These are phyloP conservation scores for Eumacrocentrus americanus DNA, from an alignment of 2,888 invertebrate genomes.

Conservation along the genomic window DNA sequence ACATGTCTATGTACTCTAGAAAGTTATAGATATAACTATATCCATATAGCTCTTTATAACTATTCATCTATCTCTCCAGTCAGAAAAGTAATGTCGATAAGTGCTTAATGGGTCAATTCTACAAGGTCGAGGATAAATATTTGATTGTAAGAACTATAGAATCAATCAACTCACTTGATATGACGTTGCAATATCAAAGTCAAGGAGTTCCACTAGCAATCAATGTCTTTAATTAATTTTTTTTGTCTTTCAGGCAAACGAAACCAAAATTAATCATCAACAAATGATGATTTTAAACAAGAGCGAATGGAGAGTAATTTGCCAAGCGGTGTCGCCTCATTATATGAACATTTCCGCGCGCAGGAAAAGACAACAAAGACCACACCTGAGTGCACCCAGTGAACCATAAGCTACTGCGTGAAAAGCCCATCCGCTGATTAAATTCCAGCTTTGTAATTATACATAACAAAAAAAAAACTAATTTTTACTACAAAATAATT, in stretches of 20 bases:
- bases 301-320: background rate
- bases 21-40: background rate
- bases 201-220: conserved; percentile 11
- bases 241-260: background rate
- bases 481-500: conserved; percentile 7
- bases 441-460: background rate
- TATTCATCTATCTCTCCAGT: background rate
- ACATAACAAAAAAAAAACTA: background rate
- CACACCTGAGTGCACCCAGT: conserved; percentile 40
- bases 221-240: too few species aligned
- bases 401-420: conserved; percentile 40
- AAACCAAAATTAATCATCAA: background rate
- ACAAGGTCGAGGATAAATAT: conserved; percentile 22
- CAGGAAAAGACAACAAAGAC: conserved; percentile 40
- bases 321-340: conserved; percentile 11
- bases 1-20: background rate
- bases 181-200: conserved; percentile 18
- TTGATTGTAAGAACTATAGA: conserved; percentile 17
- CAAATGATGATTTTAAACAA: background rate
- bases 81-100: conserved; percentile 1
- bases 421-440: conserved; percentile 22
- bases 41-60: background rate
- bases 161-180: background rate
- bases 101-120: conserved; percentile 7
- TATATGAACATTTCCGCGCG: conserved; percentile 38